phyloP scores from a whole-genome alignment of 1,140 invertebrate species.

The Drosophila erecta region DNA sequence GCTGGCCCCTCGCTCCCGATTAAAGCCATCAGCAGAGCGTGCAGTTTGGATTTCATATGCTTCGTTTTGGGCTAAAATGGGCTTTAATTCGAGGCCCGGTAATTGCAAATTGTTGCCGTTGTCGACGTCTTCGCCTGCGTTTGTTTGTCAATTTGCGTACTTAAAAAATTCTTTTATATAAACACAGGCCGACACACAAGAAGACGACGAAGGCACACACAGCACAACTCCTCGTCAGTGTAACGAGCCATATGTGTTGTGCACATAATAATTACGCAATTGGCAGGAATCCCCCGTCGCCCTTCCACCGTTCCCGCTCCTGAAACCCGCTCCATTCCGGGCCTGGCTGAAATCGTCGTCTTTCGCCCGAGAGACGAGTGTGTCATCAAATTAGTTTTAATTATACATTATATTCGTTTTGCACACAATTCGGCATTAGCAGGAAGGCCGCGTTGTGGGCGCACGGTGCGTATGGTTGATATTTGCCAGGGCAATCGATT shows the following conservation, averaged over 20 bases:
- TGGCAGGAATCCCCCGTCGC: constrained; percentile 18
- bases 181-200: constrained; percentile 10
- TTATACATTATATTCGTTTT: constrained; percentile 56
- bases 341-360: constrained; percentile 19
- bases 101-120: constrained; percentile 43
- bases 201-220: constrained; percentile 1
- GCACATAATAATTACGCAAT: constrained; percentile 76
- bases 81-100: constrained; percentile 26
- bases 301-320: neutral
- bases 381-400: constrained; percentile 62
- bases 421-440: constrained; percentile 42
- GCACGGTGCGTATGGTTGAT: constrained; percentile 46
- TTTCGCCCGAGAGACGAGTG: constrained; percentile 31
- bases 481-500: constrained; percentile 53
- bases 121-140: constrained; percentile 49
- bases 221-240: constrained; percentile 24
- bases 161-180: constrained; percentile 70
- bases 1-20: constrained; percentile 41
- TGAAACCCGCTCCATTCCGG: too few species aligned
- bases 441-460: neutral
- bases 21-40: constrained; percentile 48
- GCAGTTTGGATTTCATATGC: constrained; percentile 16
- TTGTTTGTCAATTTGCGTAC: constrained; percentile 77
- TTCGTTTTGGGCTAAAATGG: constrained; percentile 1
- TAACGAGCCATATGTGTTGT: constrained; percentile 54